Percentiles rank a stretch among this genome's conserved stretches.
Evolutionary conservation across 2,113 vertebrate genomes (phyloP).

Genomic region (Azemiops feae): DNA sequence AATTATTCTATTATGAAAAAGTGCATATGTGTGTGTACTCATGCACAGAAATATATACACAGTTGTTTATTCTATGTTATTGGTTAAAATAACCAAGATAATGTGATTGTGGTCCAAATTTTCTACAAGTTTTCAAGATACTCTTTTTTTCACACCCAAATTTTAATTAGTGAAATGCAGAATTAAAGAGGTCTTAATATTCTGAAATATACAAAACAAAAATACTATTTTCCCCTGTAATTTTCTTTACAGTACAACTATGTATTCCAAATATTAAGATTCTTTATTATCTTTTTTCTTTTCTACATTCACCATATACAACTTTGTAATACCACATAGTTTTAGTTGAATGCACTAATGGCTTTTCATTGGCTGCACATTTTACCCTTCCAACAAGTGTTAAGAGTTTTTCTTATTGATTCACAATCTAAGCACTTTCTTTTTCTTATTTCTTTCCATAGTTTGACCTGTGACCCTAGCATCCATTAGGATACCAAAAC

Average conservation of each 20-base stretch:
- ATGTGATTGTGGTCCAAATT: not conserved
- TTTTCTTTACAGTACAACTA: constrained; percentile 15
- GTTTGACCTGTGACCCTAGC: constrained; percentile 66
- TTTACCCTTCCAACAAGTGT: constrained; percentile 60
- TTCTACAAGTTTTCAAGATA: not conserved
- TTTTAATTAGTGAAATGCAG: constrained; percentile 11
- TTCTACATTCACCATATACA: constrained; percentile 37
- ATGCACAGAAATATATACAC: not conserved
- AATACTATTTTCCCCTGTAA: constrained; percentile 18
- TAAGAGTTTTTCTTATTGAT: constrained; percentile 67
- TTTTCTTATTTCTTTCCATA: constrained; percentile 62
- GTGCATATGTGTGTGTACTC: not conserved
- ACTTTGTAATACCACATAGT: constrained; percentile 44
- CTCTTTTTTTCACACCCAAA: not conserved
- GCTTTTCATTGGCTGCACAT: constrained; percentile 58
- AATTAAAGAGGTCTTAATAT: constrained; percentile 6
- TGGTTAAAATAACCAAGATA: not conserved
- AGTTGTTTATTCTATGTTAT: not conserved
- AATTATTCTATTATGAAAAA: not conserved
- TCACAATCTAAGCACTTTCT: constrained; percentile 61
- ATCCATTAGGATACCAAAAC: constrained; percentile 72
- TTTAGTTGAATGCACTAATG: constrained; percentile 51
- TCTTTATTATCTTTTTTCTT: constrained; percentile 14
- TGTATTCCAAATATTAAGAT: constrained; percentile 32
- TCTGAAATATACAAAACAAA: constrained; percentile 13